A percentile compares a stretch with the other conserved stretches of the same genome.
Evolutionary conservation across 30 jellyfish, hydroid and myxozoan species (phyloP).

Genomic region (Morbakka virulenta): DNA sequence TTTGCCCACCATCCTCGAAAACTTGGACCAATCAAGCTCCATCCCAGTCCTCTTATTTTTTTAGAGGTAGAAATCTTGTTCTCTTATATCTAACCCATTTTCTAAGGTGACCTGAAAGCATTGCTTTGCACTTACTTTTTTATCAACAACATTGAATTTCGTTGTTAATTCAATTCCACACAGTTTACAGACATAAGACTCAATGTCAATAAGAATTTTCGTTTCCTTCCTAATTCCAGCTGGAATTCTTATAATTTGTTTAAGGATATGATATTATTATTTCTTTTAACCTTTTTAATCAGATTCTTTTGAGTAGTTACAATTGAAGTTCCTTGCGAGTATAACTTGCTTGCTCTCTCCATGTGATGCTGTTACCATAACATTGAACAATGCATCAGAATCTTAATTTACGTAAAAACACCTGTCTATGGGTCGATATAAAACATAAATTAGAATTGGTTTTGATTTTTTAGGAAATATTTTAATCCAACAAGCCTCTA

Average conservation of each 20-base stretch:
- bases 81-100: constrained; percentile 2
- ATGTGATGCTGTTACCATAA: constrained; percentile 18
- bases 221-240: constrained; percentile 10
- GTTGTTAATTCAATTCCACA: too few relatives aligned
- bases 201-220: constrained; percentile 16
- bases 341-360: constrained; percentile 27
- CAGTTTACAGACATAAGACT: too few relatives aligned
- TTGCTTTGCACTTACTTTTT: constrained; percentile 13
- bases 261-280: constrained; percentile 14
- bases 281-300: constrained; percentile 19
- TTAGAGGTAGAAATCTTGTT: constrained; percentile 28
- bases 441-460: too few relatives aligned
- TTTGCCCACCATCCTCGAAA: constrained; percentile 3
- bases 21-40: constrained; percentile 50
- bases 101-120: constrained; percentile 26
- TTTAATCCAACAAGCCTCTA: too few relatives aligned
- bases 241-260: constrained; percentile 17
- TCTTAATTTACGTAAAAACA: background rate
- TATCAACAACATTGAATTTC: constrained; percentile 15
- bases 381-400: constrained; percentile 9
- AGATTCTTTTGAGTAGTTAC: constrained; percentile 7
- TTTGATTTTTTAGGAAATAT: too few relatives aligned
- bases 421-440: too few relatives aligned
- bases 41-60: constrained; percentile 20
- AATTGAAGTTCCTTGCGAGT: constrained; percentile 17